Conservation (phyloP, 2,888 invertebrate genomes). For the Sphaeridia pumilis region DNA sequence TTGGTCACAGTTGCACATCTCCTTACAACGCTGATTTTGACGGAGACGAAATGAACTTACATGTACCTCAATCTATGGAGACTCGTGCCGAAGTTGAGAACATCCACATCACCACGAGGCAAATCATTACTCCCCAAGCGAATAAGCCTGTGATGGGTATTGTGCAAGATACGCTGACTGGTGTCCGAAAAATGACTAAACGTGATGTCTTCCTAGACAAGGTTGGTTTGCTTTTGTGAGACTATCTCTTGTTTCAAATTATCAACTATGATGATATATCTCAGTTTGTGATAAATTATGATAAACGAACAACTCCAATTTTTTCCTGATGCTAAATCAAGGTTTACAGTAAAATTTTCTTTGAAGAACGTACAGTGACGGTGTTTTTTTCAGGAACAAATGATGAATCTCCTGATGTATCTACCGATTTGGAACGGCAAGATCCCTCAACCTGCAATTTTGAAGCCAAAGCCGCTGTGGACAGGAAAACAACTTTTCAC, state of each 20-base stretch:
- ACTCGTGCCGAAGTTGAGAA: conserved; percentile 96
- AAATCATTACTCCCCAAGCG: conserved; percentile 97
- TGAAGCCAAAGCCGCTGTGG: conserved; percentile 93
- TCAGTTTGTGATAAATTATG: too few relatives aligned
- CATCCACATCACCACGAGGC: conserved; percentile 90
- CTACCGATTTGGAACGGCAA: conserved; percentile 99
- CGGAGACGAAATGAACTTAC: conserved; percentile 99
- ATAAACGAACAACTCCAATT: too few relatives aligned
- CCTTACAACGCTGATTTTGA: conserved; percentile 99
- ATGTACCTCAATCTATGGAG: conserved; percentile 98
- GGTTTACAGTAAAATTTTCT: not conserved
- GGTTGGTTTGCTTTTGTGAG: conserved; percentile 38
- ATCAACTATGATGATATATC: not conserved
- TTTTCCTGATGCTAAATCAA: conserved; percentile 32
- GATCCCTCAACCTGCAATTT: conserved; percentile 93
- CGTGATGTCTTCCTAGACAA: conserved; percentile 95
- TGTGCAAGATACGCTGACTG: conserved; percentile 94
- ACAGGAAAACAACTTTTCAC: conserved; percentile 97
- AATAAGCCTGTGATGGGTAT: conserved; percentile 99
- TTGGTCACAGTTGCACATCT: conserved; percentile 90
- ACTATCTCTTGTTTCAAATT: not conserved
- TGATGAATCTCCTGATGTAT: conserved; percentile 99
- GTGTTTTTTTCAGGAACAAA: conserved; percentile 59
- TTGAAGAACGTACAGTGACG: not conserved
- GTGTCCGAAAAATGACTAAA: conserved; percentile 98